A percentile compares a stretch with the other conserved stretches of the same genome.
Evolutionary conservation across 2,797 vertebrate species (phyloP).

Genomic region (Spinus olivaceus): DNA sequence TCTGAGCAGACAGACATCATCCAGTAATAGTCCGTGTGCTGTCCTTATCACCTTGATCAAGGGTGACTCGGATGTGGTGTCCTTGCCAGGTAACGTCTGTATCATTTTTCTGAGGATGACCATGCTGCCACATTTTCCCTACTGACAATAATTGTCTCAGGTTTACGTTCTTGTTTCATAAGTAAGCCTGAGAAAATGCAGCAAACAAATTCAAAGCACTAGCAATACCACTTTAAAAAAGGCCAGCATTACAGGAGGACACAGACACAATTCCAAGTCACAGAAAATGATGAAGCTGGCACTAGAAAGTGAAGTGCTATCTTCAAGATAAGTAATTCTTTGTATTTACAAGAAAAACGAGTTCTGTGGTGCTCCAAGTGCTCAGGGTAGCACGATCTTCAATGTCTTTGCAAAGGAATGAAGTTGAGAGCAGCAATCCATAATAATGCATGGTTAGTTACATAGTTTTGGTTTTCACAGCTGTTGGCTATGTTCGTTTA

Average conservation of each 20-base stretch:
- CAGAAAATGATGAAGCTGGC: background rate
- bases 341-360: background rate
- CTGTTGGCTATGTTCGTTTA: conserved; percentile 23
- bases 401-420: background rate
- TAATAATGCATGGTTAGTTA: background rate
- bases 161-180: background rate
- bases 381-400: background rate
- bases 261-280: background rate
- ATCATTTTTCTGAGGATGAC: background rate
- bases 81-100: background rate
- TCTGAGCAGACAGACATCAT: background rate
- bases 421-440: background rate
- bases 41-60: background rate
- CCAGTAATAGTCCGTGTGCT: background rate
- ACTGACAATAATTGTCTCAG: background rate
- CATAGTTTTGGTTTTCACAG: conserved; percentile 8
- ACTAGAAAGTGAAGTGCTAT: background rate
- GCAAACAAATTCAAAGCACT: background rate
- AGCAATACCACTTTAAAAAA: background rate
- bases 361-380: background rate
- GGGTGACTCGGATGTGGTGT: background rate
- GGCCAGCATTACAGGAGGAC: background rate
- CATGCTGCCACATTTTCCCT: background rate
- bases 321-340: conserved; percentile 1
- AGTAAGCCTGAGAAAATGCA: background rate